Evolutionary conservation across 2,797 vertebrate species (phyloP).

Genomic region (Leptatherina wallacei): DNA sequence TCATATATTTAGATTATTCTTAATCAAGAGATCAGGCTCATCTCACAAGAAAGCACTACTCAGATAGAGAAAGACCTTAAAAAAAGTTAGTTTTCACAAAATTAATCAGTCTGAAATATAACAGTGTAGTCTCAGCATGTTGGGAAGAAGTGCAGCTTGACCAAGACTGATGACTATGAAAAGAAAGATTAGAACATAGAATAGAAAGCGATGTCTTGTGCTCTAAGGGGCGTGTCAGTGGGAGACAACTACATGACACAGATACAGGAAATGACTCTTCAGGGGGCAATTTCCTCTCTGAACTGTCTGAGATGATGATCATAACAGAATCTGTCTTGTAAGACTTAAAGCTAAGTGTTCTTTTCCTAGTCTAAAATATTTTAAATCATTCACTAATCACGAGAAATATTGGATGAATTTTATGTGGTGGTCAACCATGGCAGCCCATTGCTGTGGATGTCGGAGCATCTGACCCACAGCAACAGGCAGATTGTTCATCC

Average conservation of each 20-base stretch:
- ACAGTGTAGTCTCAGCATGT: not conserved
- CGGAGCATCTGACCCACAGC: too few species aligned
- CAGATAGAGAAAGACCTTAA: too few species aligned
- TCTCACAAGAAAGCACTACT: not conserved
- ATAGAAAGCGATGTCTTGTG: not conserved
- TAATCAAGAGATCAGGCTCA: too few species aligned
- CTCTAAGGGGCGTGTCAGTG: not conserved
- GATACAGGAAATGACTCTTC: slow-evolving; percentile 12
- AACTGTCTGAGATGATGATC: not conserved
- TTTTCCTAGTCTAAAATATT: not conserved
- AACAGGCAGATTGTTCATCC: too few species aligned
- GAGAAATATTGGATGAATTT: not conserved
- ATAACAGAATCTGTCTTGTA: not conserved
- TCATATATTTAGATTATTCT: too few species aligned
- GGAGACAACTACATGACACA: not conserved
- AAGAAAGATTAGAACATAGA: too few species aligned
- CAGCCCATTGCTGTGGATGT: not conserved
- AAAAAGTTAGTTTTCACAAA: not conserved
- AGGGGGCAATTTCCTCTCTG: not conserved
- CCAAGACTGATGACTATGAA: not conserved
- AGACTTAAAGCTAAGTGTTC: not conserved
- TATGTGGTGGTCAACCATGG: not conserved
- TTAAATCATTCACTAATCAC: not conserved
- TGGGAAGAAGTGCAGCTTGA: not conserved
- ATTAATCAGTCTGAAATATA: not conserved